Base-by-base conservation (phyloP, 2,113 vertebrate genomes). In the Mohoua ochrocephala region DNA sequence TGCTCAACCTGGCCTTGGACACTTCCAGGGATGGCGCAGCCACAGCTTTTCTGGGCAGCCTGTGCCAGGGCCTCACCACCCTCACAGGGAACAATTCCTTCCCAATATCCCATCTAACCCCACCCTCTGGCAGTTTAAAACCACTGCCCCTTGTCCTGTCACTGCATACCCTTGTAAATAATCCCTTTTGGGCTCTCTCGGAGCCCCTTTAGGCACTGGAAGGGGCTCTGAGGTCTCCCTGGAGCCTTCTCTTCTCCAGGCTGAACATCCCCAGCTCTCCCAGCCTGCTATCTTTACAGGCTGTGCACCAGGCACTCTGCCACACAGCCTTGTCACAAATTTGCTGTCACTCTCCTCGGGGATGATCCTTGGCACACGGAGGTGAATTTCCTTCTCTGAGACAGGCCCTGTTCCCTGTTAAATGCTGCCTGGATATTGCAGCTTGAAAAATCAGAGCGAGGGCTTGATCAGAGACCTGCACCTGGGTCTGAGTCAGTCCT, bases 291-390 rank as follows among this genome's bases (percentile, higher is more conserved):
- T 33, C 26, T 22, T 1, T 56, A 61, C n/a, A 53, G 41, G 69
- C 54, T 49, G 24, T 41, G 17, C 39, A 42, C 11, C 6, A 44
- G 49, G n/a, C n/a, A 17, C 10, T 52, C 33, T 56, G 49, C n/a
- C 84, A 61, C 54, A 10, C n/a, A 42, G 31, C 41, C 71, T 53
- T 53, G 45, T 67, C 53, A 74, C 74, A 65, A 23, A 54, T 28
- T 26, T 84, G 37, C 14, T 39, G 39, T 54, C 50, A 10, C 30
- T 81, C 9, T 74, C 49, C 47, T 59, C 19, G 5, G 28, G 19
- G 59, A 28, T 49, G 44, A 76, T 41, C 31, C 4, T 3, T 52
- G 6, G 24, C 53, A 53, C 75, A 74, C 0, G 0, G 28, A 37
- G 16, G 18, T 1, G 3, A 67, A 6, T 64, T 71, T 59, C 56